phyloP scores from a whole-genome alignment of 2,797 vertebrate species.

The Acridotheres tristis region DNA sequence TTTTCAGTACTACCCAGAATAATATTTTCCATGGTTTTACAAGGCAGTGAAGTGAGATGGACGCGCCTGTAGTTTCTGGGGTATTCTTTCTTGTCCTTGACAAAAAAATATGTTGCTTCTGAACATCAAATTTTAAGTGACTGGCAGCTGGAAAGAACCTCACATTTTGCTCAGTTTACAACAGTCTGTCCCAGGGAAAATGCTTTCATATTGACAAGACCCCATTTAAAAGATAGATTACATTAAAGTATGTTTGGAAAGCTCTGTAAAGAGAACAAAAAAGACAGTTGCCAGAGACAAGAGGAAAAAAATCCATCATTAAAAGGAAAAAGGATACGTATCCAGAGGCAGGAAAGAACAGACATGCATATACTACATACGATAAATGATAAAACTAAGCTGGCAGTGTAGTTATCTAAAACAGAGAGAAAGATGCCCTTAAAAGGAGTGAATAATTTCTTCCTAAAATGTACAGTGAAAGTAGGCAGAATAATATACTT shows the following conservation, averaged over 20 bases:
- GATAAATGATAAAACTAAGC: constrained; percentile 4
- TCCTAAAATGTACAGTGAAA: constrained; percentile 18
- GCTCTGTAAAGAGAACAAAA: neutral
- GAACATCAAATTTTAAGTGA: neutral
- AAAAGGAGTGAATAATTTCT: constrained; percentile 37
- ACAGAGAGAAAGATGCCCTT: neutral
- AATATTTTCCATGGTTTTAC: neutral
- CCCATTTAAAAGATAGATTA: neutral
- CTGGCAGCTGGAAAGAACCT: neutral
- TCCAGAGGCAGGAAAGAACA: neutral
- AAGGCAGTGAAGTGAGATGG: neutral
- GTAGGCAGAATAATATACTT: neutral
- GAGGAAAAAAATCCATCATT: neutral
- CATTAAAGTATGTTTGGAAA: neutral
- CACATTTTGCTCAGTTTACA: neutral
- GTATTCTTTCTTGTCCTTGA: neutral
- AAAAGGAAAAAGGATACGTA: neutral
- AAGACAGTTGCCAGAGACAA: neutral
- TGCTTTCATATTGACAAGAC: neutral
- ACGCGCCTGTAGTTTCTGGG: neutral
- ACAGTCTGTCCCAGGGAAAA: neutral
- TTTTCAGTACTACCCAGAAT: neutral
- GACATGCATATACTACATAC: neutral
- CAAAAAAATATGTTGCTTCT: neutral
- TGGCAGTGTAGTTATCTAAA: neutral